Conservation (phyloP, 2,113 vertebrate species). For the Suricata suricatta region DNA sequence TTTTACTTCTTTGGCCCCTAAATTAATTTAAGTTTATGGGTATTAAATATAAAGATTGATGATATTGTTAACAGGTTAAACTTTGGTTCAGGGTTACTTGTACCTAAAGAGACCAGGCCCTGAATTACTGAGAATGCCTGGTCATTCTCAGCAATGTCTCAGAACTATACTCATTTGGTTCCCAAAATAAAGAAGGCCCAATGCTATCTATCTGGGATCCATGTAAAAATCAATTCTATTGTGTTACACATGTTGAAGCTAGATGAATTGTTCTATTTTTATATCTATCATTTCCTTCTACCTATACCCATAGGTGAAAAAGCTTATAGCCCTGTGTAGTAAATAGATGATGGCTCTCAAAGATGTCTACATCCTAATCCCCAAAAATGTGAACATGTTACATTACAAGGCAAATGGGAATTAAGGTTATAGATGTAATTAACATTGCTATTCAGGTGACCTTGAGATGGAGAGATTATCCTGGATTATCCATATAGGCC, state of each 20-base stretch:
- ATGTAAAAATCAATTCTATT: not conserved
- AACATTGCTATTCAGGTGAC: not conserved
- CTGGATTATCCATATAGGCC: not conserved
- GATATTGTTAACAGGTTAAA: not conserved
- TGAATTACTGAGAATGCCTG: not conserved
- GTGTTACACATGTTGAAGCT: not conserved
- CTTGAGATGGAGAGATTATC: not conserved
- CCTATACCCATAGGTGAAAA: not conserved
- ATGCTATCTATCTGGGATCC: not conserved
- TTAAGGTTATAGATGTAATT: not conserved
- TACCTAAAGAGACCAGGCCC: not conserved
- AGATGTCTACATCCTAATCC: not conserved
- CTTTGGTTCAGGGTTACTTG: constrained; percentile 11
- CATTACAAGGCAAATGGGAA: not conserved
- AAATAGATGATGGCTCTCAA: not conserved
- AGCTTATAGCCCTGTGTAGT: not conserved
- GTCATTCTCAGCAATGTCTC: not conserved
- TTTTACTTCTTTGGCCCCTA: not conserved
- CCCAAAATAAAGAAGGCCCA: not conserved
- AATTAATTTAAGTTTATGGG: not conserved
- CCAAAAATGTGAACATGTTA: not conserved
- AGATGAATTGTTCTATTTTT: not conserved
- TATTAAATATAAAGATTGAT: not conserved
- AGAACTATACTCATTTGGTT: not conserved
- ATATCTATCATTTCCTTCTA: not conserved